phyloP scores from a whole-genome alignment of 2,888 invertebrate genomes.

The Stenoptilia bipunctidactyla region DNA sequence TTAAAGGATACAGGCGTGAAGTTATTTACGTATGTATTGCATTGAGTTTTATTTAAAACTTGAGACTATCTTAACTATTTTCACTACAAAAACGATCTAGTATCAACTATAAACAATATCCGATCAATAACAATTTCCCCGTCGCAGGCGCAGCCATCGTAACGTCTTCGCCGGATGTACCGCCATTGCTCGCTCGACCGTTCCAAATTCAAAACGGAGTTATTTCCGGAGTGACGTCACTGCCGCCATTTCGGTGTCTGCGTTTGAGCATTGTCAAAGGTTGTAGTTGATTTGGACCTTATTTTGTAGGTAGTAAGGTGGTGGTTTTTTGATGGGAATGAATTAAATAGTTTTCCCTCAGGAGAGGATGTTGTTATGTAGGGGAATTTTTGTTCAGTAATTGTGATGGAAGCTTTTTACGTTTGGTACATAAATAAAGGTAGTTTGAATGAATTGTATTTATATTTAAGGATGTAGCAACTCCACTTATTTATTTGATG shows the following conservation, averaged over 20 bases:
- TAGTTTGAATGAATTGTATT: too few relatives aligned
- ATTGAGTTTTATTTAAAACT: too few relatives aligned
- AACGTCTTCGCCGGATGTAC: conserved; percentile 70
- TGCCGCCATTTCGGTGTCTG: conserved; percentile 51
- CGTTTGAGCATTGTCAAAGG: conserved; percentile 50
- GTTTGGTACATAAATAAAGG: too few relatives aligned
- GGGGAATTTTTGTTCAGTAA: conserved; percentile 3
- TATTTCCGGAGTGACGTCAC: conserved; percentile 67
- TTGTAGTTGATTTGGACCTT: conserved; percentile 17
- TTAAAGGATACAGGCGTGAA: too few relatives aligned
- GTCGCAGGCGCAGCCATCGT: conserved; percentile 46
- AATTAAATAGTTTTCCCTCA: background rate
- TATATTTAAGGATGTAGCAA: too few relatives aligned
- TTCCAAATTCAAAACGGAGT: conserved; percentile 70
- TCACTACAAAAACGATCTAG: too few relatives aligned
- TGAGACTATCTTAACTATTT: too few relatives aligned
- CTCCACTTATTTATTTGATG: too few relatives aligned
- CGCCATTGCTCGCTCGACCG: conserved; percentile 69
- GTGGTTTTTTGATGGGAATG: background rate
- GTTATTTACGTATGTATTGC: too few relatives aligned
- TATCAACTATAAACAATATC: background rate
- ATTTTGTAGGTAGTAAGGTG: background rate
- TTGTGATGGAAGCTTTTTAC: background rate
- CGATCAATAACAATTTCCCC: conserved; percentile 13
- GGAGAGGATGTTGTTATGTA: conserved; percentile 6